Base-by-base conservation (phyloP, 1,140 invertebrate genomes). In the Heliconius hermathena region DNA sequence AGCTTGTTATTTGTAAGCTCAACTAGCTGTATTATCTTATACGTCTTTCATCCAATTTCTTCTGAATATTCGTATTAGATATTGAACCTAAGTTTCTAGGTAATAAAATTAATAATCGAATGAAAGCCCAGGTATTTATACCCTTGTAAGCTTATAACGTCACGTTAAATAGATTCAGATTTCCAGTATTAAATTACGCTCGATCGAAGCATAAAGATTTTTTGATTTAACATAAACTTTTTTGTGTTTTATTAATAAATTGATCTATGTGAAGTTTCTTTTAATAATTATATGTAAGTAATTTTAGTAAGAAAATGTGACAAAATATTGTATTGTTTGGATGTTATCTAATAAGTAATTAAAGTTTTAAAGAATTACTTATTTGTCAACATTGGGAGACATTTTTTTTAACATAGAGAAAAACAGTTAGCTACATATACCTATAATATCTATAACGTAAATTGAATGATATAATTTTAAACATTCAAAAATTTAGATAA, bases 1-100 rank as follows among this genome's bases (percentile, higher is more conserved):
- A 81, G 84, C 84, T 80, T 77, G 84, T 84, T 88, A 86, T 85
- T 88, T 85, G 85, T 87, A 85, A 86, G 81, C 77, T 83, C 83
- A 83, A 81, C 80, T 83, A 80, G 81, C 84, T 84, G 84, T 78
- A 86, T 85, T 87, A 89, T 85, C 78, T 81, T 66, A 66, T 16
- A 66, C 60, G 60, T 66, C 60, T 66, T 66, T 66, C 26, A 66
- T 66, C n/a, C 60, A 66, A 66, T 66, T 66, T 66, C 60, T 29
- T 66, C 8, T 13, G 3, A 66, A 6, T 16, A 29, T n/a, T 5
- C 4, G 11, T 6, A 66, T 18, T 66, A 29, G 11, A 66, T 29
- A 66, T 66, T 66, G 26, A 26, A 66, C 60, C 22, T 66, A 2
- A 66, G 0, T 0, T 13, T 13, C 60, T 66, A 16, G 5, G 60